Evolutionary conservation across 2,113 vertebrate genomes (phyloP).

Genomic region (Silurus meridionalis): DNA sequence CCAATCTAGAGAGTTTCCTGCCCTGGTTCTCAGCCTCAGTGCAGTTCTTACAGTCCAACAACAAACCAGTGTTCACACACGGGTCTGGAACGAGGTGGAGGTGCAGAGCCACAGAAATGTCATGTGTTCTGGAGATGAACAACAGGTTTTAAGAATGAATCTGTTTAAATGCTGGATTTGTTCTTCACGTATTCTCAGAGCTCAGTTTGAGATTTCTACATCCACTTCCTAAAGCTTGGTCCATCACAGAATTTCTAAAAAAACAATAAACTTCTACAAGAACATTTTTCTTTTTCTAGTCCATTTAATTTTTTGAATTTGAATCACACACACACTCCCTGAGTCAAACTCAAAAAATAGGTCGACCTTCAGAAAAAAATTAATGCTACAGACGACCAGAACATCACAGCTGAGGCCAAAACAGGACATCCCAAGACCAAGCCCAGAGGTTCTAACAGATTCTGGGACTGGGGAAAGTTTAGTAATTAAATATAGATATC

Average conservation of each 20-base stretch:
- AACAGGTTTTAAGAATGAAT: too few relatives aligned
- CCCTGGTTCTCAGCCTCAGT: neutral
- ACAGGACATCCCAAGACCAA: neutral
- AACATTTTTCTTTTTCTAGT: neutral
- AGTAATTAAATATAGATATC: neutral
- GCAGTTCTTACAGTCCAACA: neutral
- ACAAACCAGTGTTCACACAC: neutral
- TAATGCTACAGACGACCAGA: too few relatives aligned
- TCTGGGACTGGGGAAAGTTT: neutral
- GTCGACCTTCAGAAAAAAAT: neutral
- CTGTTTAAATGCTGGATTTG: too few relatives aligned
- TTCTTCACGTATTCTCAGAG: too few relatives aligned
- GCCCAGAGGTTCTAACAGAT: too few relatives aligned
- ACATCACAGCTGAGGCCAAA: too few relatives aligned
- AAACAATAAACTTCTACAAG: too few relatives aligned
- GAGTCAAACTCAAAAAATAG: neutral
- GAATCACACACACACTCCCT: neutral
- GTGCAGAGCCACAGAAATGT: neutral
- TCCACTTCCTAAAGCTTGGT: too few relatives aligned
- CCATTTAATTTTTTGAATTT: too few relatives aligned
- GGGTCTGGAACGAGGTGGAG: neutral
- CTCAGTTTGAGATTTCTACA: too few relatives aligned
- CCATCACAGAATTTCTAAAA: too few relatives aligned
- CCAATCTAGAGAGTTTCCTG: too few relatives aligned
- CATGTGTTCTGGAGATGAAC: neutral